Evolutionary conservation across 1,140 invertebrate genomes (phyloP).

Genomic region (Brachionus angularis): DNA sequence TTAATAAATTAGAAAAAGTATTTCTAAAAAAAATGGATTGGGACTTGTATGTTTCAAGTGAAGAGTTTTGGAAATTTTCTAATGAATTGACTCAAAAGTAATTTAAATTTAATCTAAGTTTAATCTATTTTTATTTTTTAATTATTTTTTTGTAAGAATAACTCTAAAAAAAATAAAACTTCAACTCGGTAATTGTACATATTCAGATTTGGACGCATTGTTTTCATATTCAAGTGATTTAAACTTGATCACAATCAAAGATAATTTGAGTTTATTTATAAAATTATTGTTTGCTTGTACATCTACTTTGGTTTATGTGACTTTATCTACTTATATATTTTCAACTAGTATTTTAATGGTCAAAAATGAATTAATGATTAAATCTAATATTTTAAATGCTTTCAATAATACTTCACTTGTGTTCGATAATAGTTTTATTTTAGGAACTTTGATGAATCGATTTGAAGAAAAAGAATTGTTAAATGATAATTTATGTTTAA

Average conservation of each 20-base stretch:
- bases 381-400: too few species aligned
- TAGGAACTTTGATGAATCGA: too few species aligned
- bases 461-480: too few species aligned
- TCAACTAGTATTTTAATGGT: background rate
- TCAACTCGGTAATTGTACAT: constrained; percentile 43
- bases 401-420: too few species aligned
- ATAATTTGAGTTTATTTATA: background rate
- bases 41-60: constrained; percentile 11
- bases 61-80: constrained; percentile 38
- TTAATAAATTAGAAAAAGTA: constrained; percentile 35
- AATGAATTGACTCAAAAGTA: constrained; percentile 39
- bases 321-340: constrained; percentile 26
- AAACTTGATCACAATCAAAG: background rate
- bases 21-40: constrained; percentile 43
- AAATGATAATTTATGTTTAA: too few species aligned
- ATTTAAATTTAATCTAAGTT: background rate
- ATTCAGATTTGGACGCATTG: constrained; percentile 32
- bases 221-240: constrained; percentile 23
- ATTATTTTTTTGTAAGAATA: background rate
- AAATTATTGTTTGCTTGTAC: constrained; percentile 22
- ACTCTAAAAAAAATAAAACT: constrained; percentile 35
- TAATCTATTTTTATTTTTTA: background rate
- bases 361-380: background rate
- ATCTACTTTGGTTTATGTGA: constrained; percentile 23
- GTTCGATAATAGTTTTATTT: too few species aligned